A percentile compares a stretch with the other conserved stretches of the same genome.
Conservation (phyloP, 2,113 vertebrate genomes). For the Felis chaus region DNA sequence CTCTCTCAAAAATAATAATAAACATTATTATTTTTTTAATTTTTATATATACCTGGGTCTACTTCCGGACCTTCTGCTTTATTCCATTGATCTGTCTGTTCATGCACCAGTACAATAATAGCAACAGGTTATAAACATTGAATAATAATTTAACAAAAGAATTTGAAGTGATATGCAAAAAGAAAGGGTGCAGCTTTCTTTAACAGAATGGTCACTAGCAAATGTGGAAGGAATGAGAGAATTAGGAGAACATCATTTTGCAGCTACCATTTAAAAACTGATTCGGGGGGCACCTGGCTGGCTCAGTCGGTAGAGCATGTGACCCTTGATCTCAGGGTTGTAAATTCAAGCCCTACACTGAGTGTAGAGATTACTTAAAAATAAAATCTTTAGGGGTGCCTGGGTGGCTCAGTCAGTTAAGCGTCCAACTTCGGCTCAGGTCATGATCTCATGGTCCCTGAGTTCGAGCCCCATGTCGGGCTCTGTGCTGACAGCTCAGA, state of each 20-base stretch:
- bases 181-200: background rate
- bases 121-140: conserved; percentile 10
- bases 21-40: background rate
- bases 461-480: rapidly evolving
- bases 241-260: conserved; percentile 34
- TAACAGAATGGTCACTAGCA: background rate
- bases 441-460: background rate
- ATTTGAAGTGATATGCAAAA: conserved; percentile 27
- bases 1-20: no score
- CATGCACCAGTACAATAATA: background rate
- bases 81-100: background rate
- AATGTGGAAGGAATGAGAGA: conserved; percentile 34
- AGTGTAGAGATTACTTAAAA: no score
- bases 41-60: background rate
- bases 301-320: background rate
- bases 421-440: background rate
- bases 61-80: background rate
- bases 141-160: background rate
- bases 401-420: no score
- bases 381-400: no score
- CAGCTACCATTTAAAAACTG: background rate
- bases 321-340: background rate
- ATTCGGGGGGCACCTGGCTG: background rate
- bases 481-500: background rate
- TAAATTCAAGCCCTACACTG: no score